A percentile compares a stretch with the other conserved stretches of the same genome.
Evolutionary conservation across 2,888 invertebrate genomes (phyloP).

Genomic region (Amphimallon solstitiale): DNA sequence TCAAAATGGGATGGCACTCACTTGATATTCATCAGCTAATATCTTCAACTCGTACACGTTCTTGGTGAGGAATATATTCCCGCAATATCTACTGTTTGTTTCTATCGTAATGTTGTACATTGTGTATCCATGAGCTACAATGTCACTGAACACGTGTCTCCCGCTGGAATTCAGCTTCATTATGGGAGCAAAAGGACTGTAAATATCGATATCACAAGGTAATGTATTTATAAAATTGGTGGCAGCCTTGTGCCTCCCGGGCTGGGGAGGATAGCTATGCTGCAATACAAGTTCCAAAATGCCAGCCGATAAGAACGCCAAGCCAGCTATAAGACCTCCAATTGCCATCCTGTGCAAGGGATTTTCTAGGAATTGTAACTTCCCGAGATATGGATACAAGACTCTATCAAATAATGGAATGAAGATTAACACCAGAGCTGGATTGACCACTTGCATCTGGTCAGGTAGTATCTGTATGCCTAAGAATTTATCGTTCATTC

Average conservation of each 20-base stretch:
- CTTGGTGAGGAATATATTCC: conserved; percentile 52
- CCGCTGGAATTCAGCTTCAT: conserved; percentile 54
- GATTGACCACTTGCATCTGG: conserved; percentile 84
- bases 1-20: conserved; percentile 41
- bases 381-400: conserved; percentile 68
- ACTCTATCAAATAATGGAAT: conserved; percentile 72
- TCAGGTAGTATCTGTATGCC: conserved; percentile 77
- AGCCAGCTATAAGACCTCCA: conserved; percentile 71
- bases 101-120: conserved; percentile 56
- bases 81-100: conserved; percentile 56
- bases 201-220: conserved; percentile 66
- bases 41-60: conserved; percentile 52
- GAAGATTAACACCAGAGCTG: conserved; percentile 75
- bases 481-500: conserved; percentile 72
- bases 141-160: conserved; percentile 55
- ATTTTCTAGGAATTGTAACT: conserved; percentile 62
- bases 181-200: conserved; percentile 53
- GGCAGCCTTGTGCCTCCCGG: conserved; percentile 62
- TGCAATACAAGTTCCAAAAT: conserved; percentile 70
- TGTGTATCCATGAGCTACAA: conserved; percentile 56
- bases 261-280: conserved; percentile 62
- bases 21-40: conserved; percentile 55
- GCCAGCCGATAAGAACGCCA: conserved; percentile 61
- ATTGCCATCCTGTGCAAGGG: conserved; percentile 80
- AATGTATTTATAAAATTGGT: conserved; percentile 73